Percentiles rank a stretch among this genome's conserved stretches.
Evolutionary conservation across 2,113 vertebrate genomes (phyloP).

Genomic region (Oceanodroma tethys): DNA sequence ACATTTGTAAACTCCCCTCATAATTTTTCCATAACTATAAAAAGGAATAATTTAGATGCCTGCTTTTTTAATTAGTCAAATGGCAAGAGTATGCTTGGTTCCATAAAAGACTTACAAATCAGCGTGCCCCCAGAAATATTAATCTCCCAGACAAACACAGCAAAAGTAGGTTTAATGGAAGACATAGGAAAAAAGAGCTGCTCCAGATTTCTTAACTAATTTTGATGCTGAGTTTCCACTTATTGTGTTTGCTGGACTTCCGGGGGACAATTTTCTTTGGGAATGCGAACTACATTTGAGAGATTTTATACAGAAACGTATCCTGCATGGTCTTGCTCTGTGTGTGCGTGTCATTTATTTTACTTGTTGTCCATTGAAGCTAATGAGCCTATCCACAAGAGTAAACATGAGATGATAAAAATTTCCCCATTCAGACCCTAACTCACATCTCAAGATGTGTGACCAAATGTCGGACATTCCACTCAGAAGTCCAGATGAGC

Average conservation of each 20-base stretch:
- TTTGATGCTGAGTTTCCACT: neutral
- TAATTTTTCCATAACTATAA: neutral
- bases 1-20: neutral
- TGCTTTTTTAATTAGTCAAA: neutral
- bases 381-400: constrained; percentile 31
- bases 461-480: constrained; percentile 66
- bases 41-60: neutral
- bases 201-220: neutral
- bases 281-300: neutral
- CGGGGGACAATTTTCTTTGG: neutral
- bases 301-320: neutral
- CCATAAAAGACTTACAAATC: neutral
- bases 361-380: neutral
- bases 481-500: constrained; percentile 69
- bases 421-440: constrained; percentile 18
- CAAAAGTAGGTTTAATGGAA: neutral
- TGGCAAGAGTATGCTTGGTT: neutral
- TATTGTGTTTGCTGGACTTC: neutral
- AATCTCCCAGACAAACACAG: neutral
- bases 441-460: constrained; percentile 43
- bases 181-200: neutral
- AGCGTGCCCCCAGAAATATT: neutral
- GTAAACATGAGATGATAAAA: constrained; percentile 41
- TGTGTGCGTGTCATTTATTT: neutral
- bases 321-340: neutral